Evolutionary conservation across 92 coral and sea anemone genomes (phyloP), one percentile per base, ranked within the genome.

Genomic region (Porites divaricata): DNA sequence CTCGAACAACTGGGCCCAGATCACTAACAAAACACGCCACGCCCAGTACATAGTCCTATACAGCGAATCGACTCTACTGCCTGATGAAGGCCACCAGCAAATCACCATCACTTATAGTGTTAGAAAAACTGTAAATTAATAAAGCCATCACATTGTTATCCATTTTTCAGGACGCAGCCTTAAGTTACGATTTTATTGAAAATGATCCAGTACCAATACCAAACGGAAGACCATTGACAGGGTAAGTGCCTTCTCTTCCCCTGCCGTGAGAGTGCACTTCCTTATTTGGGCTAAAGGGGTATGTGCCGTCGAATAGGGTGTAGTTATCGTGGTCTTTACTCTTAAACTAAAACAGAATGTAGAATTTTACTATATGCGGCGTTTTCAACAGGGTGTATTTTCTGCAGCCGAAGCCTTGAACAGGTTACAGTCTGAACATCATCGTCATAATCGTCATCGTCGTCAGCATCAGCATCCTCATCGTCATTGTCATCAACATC

Each of bases 181-280:
- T 61, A 62, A 79, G 84, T 64, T 79, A 79, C 51, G 84, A 79
- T 65, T 79, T 79, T 24, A 17, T 79, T 19, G 84, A 79, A 45
- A 19, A 64, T 25, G 84, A 79, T 65, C 49, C 62, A 63, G 70
- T 63, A 77, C 78, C 84, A 79, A 73, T 20, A 15, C 84, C 84
- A 14, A 79, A 73, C 63, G 84, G 84, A 56, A 79, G 22, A 23
- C n/a, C 80, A 23, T 70, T 79, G 25, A 63, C 77, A 8, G 84
- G 84, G 84, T 79, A 64, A 58, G 63, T 58, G n/a, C 9, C 63
- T 58, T 58, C 63, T 58, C 63, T 58, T 58, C 63, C 63, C 63
- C 17, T 58, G 63, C 63, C 63, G 63, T 8, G 63, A 58, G 63
- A 11, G 63, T 58, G 63, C 63, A 58, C 63, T 58, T 58, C 63